Evolutionary conservation across 2,113 vertebrate genomes (phyloP), one percentile per base, ranked within the genome.

Genomic region (Heterotis niloticus): DNA sequence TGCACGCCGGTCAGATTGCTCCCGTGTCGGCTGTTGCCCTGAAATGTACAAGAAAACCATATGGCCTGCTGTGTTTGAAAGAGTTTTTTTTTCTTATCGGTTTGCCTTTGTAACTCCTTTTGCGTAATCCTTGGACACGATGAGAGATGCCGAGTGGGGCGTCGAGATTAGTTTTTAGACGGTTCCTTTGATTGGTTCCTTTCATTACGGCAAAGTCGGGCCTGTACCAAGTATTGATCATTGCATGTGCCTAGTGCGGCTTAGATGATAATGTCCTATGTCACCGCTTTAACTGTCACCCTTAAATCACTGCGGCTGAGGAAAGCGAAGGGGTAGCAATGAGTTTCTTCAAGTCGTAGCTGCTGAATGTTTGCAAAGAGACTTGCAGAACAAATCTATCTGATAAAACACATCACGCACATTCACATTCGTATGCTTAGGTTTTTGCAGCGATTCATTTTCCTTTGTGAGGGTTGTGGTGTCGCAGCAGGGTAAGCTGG

Each of bases 111-210:
- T 0, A 18, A 20, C 17, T 23, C 24, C 18, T 29, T 26, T n/a
- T 17, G 0, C 56, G 0, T 64, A 75, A 62, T 44, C 74, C 56
- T 44, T 5, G 11, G 1, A 57, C 29, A 28, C 20, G 18, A 34
- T 64, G 59, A 64, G 23, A 51, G 59, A 75, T 59, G 60, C 59
- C 26, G 10, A 28, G 74, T 24, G 73, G 1, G n/a, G 54, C 56
- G 12, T 56, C 26, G 18, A 75, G 59, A 75, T 75, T 64, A 64
- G 26, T 75, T 64, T 44, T 28, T 57, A 62, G 57, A 60, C 74
- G n/a, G 57, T 75, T 75, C 29, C 56, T 75, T 62, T 64, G 74
- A 75, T 75, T 62, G 34, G 28, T 23, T n/a, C 74, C 26, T 29
- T 75, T 75, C 56, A 29, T 75, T 66, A 66, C 0, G 0, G 23